Evolutionary conservation across 1,140 invertebrate genomes (phyloP), one percentile per base, ranked within the genome.

Genomic region (Calycopis cecrops): DNA sequence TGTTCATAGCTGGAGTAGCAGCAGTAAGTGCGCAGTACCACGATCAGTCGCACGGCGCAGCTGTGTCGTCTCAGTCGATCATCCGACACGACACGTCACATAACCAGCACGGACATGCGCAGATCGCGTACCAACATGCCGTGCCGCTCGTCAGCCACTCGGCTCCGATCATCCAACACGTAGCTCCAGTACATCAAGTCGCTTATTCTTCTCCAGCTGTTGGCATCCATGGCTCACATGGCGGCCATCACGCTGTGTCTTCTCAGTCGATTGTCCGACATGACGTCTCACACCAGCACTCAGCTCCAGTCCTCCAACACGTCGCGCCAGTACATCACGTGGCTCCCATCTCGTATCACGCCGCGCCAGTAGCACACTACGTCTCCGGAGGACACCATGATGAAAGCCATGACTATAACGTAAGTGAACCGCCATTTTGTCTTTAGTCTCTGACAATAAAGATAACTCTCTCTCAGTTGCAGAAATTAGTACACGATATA

Each of bases 1-100:
- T 55, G 33, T 33, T 60, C 3, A 34, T 44, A 11, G 53, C 49
- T 33, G 21, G 48, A 12, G 48, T 60, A 10, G 35, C 37, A 3
- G 49, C 48, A 37, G 59, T 49, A 6, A 52, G 37, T 35, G 59
- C 59, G 11, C 59, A 60, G 16, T 33, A 53, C 28, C 33, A n/a
- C 14, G 42, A 28, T 8, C 50, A 59, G 51, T 14, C 52, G 8
- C 55, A 65, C 33, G 62, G 62, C 21, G 67, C 65, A 11, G 73
- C 71, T n/a, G 62, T 67, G 0, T 77, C 75, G 8, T 76, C 70
- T 16, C 77, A 78, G 55, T 76, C 68, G 48, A 69, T 73, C 44
- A 48, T 76, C 33, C 69, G 69, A 8, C 75, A 78, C 47, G 67
- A 72, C 44, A 61, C 55, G 61, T 63, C 55, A 37, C 49, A 62